phyloP scores from a whole-genome alignment of 2,888 invertebrate species.

The Proisotoma minuta region DNA sequence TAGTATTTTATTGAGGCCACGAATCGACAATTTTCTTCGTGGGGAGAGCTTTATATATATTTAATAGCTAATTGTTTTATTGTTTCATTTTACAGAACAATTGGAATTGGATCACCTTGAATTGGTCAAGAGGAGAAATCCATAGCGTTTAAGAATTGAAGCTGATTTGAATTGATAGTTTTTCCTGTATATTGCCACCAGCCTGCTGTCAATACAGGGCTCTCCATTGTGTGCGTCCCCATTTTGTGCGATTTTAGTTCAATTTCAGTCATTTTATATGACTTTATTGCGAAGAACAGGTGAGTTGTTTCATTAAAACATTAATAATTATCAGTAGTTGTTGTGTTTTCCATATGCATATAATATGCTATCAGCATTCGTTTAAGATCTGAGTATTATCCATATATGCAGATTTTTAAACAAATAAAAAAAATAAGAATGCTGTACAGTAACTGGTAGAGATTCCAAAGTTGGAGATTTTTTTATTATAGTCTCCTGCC shows the following conservation, averaged over 20 bases:
- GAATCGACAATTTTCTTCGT: too few species aligned
- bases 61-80: too few species aligned
- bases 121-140: too few species aligned
- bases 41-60: too few species aligned
- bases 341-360: neutral
- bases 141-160: neutral
- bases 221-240: constrained; percentile 15
- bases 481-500: neutral
- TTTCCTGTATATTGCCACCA: neutral
- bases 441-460: neutral
- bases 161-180: neutral
- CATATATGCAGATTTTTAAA: constrained; percentile 1
- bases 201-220: constrained; percentile 9
- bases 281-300: constrained; percentile 43
- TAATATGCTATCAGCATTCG: neutral
- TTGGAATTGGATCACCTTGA: constrained; percentile 1
- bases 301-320: constrained; percentile 7
- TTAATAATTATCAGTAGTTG: neutral
- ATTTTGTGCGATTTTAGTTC: constrained; percentile 42
- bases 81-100: too few species aligned
- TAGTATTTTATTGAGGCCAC: too few species aligned
- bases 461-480: neutral
- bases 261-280: constrained; percentile 45
- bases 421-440: neutral
- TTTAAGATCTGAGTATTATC: neutral